Conservation (phyloP, 2,888 invertebrate species). For the Serrognathus titanus region DNA sequence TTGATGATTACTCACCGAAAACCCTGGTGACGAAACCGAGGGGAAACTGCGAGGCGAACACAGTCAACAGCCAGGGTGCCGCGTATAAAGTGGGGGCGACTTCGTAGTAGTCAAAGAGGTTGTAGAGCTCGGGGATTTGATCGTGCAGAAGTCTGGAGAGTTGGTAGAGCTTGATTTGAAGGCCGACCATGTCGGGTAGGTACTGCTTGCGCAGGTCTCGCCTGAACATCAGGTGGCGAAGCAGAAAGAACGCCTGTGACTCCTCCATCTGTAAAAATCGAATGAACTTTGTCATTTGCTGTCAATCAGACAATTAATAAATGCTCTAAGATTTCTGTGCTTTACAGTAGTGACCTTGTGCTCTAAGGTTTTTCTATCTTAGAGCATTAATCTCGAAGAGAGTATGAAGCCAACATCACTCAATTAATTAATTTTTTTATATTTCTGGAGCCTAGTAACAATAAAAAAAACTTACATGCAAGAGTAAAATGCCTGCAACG, state of each 20-base stretch:
- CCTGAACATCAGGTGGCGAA: conserved; percentile 89
- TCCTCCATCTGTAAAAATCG: conserved; percentile 74
- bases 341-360: no score
- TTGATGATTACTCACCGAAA: conserved; percentile 63
- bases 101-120: conserved; percentile 82
- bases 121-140: conserved; percentile 78
- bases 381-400: no score
- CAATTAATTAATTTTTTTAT: not conserved
- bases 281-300: not conserved
- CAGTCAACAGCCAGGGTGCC: conserved; percentile 93
- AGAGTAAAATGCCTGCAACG: conserved; percentile 86
- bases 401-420: not conserved
- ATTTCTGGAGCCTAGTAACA: not conserved
- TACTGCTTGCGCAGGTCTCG: conserved; percentile 86
- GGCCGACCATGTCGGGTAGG: conserved; percentile 89
- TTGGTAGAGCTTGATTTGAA: conserved; percentile 88
- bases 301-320: no score
- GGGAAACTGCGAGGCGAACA: conserved; percentile 96
- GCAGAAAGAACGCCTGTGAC: conserved; percentile 79
- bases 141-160: conserved; percentile 88
- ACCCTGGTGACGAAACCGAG: conserved; percentile 92
- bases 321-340: no score
- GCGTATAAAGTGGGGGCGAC: conserved; percentile 93
- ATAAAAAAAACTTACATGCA: conserved; percentile 71
- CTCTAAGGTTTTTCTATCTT: no score